These are phyloP conservation scores for Macropus fuliginosus DNA, from an alignment of 2,797 vertebrate species.

Conservation along the genomic window DNA sequence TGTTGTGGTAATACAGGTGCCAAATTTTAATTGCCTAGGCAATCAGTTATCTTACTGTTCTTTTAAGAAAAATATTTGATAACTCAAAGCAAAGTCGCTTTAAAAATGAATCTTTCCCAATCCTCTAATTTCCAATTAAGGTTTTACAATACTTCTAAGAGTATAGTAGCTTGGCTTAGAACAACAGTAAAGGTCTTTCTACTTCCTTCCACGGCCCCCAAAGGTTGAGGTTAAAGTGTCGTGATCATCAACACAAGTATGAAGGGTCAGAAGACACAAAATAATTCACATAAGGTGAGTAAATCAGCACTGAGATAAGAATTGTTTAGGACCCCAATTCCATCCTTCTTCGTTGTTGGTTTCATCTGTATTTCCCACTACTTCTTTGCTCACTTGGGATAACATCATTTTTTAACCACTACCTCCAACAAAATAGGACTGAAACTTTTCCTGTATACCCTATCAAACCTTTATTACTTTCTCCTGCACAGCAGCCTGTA, in stretches of 20 bases:
- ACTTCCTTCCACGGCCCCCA: background rate
- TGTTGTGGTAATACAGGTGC: background rate
- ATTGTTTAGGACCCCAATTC: background rate
- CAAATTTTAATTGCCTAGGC: background rate
- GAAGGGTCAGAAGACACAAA: background rate
- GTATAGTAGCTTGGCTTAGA: too few relatives aligned
- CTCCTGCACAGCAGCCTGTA: background rate
- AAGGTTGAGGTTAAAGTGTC: background rate
- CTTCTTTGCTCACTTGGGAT: background rate
- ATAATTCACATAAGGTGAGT: background rate
- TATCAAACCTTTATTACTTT: background rate
- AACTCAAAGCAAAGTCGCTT: background rate
- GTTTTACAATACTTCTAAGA: background rate
- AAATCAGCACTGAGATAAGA: background rate
- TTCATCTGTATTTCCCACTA: background rate
- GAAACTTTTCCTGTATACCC: background rate
- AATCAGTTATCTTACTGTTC: background rate
- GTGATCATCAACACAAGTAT: background rate
- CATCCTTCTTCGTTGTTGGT: background rate
- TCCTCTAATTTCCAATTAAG: background rate
- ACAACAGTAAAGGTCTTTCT: background rate
- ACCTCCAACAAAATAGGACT: background rate
- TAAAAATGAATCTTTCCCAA: background rate
- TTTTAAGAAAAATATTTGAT: background rate
- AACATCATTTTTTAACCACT: background rate